Base-by-base conservation (phyloP, 2,797 vertebrate genomes). In the Siniperca undulata region DNA sequence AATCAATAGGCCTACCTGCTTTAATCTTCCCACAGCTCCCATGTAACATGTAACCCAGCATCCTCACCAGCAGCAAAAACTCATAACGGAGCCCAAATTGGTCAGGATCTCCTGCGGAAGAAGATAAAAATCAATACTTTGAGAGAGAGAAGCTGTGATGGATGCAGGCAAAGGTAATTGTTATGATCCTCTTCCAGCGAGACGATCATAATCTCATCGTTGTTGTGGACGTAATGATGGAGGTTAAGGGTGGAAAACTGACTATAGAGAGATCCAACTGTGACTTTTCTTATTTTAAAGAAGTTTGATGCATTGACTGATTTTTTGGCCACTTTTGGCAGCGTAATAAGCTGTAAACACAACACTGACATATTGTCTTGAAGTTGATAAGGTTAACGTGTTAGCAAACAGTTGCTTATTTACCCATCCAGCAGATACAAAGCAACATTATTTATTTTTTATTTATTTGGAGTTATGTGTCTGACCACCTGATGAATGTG, bases 1-100 rank as follows among this genome's bases (percentile, higher is more conserved):
- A 82, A 89, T 95, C 94, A 90, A 95, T 96, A 87, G 17, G 52
- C 24, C 77, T 88, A 92, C 82, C 84, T 81, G 88, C 87, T 94
- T 81, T 93, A 92, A 93, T 95, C 93, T 89, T 48, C 53, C 73
- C 27, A 66, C 59, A 77, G 71, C 83, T 82, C 56, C 78, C 20
- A 50, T 55, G 70, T 81, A 68, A 79, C 80, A 75, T 81, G 81
- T 17, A 77, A 30, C 76, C 74, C 77, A 19, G 81, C 53, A 69
- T 74, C 69, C 65, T 68, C 78, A 52, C 50, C 50, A 55, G 75
- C 70, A 76, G 80, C 10, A n/a, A 64, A 71, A 79, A 59, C 82
- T 80, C 61, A 81, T 76, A 83, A 80, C 42, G 7, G 36, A 74
- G 59, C 70, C 71, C 52, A 69, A 64, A 83, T 72, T 70, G 80